Conservation (phyloP, 2,113 vertebrate genomes). For the Diadophis punctatus region DNA sequence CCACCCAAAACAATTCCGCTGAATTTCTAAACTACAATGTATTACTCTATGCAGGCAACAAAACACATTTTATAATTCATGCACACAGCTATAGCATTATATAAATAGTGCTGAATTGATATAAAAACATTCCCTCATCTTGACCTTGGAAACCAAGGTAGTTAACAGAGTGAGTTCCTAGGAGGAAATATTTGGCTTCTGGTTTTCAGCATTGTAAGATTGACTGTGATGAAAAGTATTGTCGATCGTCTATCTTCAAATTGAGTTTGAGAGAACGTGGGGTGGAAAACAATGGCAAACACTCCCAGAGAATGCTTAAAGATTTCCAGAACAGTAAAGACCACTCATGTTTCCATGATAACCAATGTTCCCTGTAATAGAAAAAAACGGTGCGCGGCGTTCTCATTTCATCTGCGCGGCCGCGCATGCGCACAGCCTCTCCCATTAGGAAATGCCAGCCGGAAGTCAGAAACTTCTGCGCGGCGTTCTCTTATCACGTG, state of each 20-base stretch:
- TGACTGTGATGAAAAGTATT: not conserved
- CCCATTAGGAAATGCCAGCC: no score
- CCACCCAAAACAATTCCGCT: not conserved
- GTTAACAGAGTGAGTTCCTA: not conserved
- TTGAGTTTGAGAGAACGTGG: not conserved
- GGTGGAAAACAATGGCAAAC: not conserved
- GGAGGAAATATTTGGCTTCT: not conserved
- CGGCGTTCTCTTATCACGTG: no score
- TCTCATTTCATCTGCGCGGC: no score
- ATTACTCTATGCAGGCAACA: not conserved
- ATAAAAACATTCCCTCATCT: not conserved
- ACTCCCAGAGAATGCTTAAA: not conserved
- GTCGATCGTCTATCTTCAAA: not conserved
- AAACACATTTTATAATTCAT: not conserved
- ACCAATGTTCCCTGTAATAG: no score
- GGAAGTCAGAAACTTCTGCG: no score
- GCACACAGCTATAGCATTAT: not conserved
- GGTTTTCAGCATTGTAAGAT: not conserved
- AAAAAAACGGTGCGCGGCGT: no score
- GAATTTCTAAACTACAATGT: not conserved
- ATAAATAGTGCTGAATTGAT: no score
- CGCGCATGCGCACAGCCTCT: no score
- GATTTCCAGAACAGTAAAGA: not conserved
- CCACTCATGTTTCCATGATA: not conserved
- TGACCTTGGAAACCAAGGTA: not conserved